phyloP scores from a whole-genome alignment of 1,140 invertebrate species.

The Drosophila saltans region DNA sequence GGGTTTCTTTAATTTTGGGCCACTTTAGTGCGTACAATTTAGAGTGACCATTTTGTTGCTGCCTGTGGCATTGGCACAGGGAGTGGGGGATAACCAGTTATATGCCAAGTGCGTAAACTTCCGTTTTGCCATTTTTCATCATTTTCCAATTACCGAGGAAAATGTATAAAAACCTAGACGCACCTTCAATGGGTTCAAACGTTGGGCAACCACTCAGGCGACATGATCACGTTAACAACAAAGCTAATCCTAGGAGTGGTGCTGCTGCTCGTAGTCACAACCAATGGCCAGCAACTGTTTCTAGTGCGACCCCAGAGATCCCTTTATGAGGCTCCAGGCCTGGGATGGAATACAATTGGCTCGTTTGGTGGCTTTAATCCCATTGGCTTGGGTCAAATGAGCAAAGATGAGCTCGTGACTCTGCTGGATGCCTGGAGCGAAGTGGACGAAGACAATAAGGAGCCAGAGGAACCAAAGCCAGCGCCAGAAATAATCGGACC shows the following conservation, averaged over 20 bases:
- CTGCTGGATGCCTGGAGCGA: slow-evolving; percentile 75
- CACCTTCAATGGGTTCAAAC: slow-evolving; percentile 6
- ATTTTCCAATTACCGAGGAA: not conserved
- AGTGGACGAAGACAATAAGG: slow-evolving; percentile 49
- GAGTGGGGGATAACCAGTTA: slow-evolving; percentile 5
- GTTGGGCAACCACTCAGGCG: slow-evolving; percentile 4
- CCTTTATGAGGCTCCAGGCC: not conserved
- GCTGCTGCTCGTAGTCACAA: not conserved
- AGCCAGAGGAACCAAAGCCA: slow-evolving; percentile 9
- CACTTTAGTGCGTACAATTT: slow-evolving; percentile 14
- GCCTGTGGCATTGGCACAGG: not conserved
- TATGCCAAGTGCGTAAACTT: slow-evolving; percentile 7
- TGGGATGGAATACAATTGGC: slow-evolving; percentile 3
- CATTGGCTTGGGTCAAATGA: slow-evolving; percentile 68
- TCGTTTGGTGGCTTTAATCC: slow-evolving; percentile 25
- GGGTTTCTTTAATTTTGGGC: slow-evolving; percentile 2
- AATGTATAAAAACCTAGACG: slow-evolving; percentile 2
- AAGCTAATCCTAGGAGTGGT: not conserved
- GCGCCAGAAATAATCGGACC: slow-evolving; percentile 29
- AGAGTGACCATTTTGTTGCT: slow-evolving; percentile 13
- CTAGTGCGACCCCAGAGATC: not conserved
- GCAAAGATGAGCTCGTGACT: slow-evolving; percentile 73
- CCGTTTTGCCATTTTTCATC: slow-evolving; percentile 12
- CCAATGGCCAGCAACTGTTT: slow-evolving; percentile 1
- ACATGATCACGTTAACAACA: not conserved